Percentiles rank a stretch among this genome's conserved stretches.
These are phyloP conservation scores for Origma solitaria DNA, from an alignment of 2,113 vertebrate genomes.

Conservation along the genomic window DNA sequence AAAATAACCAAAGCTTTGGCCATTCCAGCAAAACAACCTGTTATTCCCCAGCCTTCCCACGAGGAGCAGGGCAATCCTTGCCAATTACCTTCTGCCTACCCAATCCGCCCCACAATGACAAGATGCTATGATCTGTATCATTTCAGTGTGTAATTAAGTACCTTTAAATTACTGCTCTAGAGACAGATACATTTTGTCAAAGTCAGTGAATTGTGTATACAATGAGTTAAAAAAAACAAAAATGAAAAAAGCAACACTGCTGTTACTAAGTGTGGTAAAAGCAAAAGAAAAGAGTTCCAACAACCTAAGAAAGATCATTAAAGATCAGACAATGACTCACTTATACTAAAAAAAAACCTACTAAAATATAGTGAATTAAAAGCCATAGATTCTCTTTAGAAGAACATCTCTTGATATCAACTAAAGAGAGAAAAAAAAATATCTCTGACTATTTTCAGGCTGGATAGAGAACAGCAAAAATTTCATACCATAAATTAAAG, in stretches of 20 bases:
- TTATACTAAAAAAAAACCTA: neutral
- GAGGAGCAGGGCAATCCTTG: neutral
- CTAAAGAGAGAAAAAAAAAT: neutral
- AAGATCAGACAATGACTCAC: neutral
- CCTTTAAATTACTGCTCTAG: neutral
- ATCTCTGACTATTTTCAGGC: neutral
- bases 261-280: neutral
- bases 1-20: neutral
- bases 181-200: neutral
- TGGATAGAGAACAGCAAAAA: neutral
- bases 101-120: neutral
- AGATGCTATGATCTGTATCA: neutral
- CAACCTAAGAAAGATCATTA: neutral
- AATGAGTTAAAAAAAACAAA: neutral
- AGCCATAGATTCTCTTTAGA: neutral
- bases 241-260: neutral
- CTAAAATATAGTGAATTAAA: neutral
- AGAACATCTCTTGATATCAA: neutral
- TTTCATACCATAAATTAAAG: neutral
- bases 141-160: neutral
- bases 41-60: neutral
- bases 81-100: neutral
- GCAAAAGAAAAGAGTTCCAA: neutral
- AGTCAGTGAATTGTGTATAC: neutral
- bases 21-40: neutral